phyloP scores from a whole-genome alignment of 2,888 invertebrate species.

The Noctua janthe region DNA sequence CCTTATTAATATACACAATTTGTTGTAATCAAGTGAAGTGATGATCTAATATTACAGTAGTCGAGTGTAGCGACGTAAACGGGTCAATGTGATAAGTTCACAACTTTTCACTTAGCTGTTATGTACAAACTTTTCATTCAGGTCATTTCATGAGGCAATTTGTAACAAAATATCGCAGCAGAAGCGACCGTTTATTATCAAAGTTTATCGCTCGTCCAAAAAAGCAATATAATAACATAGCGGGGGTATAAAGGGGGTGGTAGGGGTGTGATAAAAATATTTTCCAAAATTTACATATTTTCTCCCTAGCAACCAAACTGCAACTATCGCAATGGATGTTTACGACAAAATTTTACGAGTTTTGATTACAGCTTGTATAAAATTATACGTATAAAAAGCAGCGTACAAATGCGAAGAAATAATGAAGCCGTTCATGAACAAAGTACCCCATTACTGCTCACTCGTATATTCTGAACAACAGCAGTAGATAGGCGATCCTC shows the following conservation, averaged over 20 bases:
- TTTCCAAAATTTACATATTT: no score
- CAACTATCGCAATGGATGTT: no score
- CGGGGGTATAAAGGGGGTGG: background rate
- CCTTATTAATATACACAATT: background rate
- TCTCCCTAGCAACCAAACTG: no score
- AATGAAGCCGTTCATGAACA: no score
- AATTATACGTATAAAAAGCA: no score
- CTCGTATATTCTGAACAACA: background rate
- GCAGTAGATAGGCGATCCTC: background rate
- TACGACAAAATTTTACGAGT: background rate
- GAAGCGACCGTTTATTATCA: background rate
- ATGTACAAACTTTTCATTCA: background rate
- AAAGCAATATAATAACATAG: background rate
- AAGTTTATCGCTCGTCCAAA: background rate
- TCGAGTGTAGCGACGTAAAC: background rate
- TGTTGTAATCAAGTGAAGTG: background rate
- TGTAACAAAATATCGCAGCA: slow-evolving; percentile 1
- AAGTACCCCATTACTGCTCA: slow-evolving; percentile 11
- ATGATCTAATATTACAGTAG: background rate
- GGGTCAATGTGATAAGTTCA: background rate
- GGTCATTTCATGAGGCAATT: background rate
- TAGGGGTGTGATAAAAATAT: no score
- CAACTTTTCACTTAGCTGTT: slow-evolving; percentile 13
- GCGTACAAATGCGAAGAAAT: no score
- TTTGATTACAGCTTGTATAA: background rate